Base-by-base conservation (phyloP, 2,888 invertebrate species). In the Ischnura elegans region DNA sequence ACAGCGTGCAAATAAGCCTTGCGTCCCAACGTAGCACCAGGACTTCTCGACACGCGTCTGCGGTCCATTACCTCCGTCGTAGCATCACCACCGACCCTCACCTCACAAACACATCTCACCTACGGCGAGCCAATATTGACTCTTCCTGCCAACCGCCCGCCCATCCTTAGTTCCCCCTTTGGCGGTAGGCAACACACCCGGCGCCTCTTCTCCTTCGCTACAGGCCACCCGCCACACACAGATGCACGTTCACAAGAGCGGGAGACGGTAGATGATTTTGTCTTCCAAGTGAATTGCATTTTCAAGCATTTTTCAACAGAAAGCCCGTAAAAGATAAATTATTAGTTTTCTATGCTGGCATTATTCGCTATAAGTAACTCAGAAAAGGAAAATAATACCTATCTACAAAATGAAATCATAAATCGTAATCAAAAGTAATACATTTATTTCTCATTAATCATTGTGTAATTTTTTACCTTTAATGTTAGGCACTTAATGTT, bases 111-210 rank as follows among this genome's bases (percentile, higher is more conserved):
- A 87, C 87, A 87, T 87, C 87, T 87, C 87, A 90, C 90, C 90
- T 61, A 55, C 43, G 90, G 43, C 43, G 55, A 43, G 61, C 90
- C 90, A 90, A 90, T 90, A 61, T 90, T 90, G 90, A 90, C 90
- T 90, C 90, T 61, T 25, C 55, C 55, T 36, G 36, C 55, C 16
- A 16, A n/a, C n/a, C n/a, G n/a, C n/a, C 76, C n/a, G 36, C 87
- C 55, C 87, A 43, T 55, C 55, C n/a, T 76, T 76, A 76, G 36
- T 66, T 36, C 61, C 61, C 90, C 61, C 36, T 45, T 43, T 61
- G 90, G 61, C 45, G 86, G 45, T 86, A 43, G 86, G 86, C 86
- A 86, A 86, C 86, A 43, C 86, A 86, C 86, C 6, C 43, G 25
- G n/a, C 45, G 45, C 43, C 19, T 10, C 76, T 76, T 29, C 36